Base-by-base conservation (phyloP, 2,888 invertebrate genomes). In the Aspidiotus rigidus region DNA sequence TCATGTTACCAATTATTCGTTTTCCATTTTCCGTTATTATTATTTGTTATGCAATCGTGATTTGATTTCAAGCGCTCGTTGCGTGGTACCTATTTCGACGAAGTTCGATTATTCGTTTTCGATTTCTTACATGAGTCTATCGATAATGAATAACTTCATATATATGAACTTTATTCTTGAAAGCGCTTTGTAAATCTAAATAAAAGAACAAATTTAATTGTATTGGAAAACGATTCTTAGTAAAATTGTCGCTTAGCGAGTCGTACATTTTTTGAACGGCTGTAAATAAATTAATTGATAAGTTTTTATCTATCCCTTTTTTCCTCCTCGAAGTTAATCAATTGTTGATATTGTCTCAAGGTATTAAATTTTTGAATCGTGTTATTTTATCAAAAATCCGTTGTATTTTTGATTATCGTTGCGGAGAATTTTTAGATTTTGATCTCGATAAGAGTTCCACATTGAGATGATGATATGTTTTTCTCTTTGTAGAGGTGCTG, bases 321-420 rank as follows among this genome's bases (percentile, higher is more conserved):
- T 49, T 49, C n/a, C 11, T 11, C n/a, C 49, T 13, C 49, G n/a
- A 49, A 49, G 49, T 49, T 49, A 49, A 13, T 49, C 6, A 49
- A 11, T 49, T 49, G 49, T 49, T 49, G n/a, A 49, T 13, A 13
- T 49, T n/a, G 10, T 49, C 49, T 11, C n/a, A 49, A 13, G 49
- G n/a, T 49, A 49, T 13, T 49, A n/a, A 49, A 13, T 49, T 49
- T 49, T 49, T 49, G n/a, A 49, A 49, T 49, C 6, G 49, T 49
- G 49, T 49, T 49, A 49, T 49, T 49, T n/a, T 49, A 49, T 49
- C 49, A n/a, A 49, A n/a, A 49, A 49, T 49, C n/a, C n/a, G 49
- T 49, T 49, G 49, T 49, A 49, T 13, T 49, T 49, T 49, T 49
- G 10, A 49, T 49, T 49, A 3, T n/a, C 10, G n/a, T 2, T 49